phyloP scores from a whole-genome alignment of 2,888 invertebrate species.

The Limnephilus rhombicus region DNA sequence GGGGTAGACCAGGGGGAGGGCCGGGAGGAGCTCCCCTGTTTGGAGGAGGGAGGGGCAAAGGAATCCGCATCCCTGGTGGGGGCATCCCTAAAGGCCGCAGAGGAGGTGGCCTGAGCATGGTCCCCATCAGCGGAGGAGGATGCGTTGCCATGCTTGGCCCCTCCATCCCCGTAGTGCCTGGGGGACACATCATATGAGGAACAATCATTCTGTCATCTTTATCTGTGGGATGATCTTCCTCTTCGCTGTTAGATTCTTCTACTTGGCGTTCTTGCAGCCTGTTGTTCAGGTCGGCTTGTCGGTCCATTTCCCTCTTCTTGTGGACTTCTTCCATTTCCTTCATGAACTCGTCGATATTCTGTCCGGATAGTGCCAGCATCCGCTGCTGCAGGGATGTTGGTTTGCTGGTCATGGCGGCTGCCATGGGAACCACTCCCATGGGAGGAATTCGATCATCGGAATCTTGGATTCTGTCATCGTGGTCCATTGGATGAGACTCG shows the following conservation, averaged over 20 bases:
- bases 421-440: slow-evolving; percentile 54
- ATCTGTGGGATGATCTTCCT: slow-evolving; percentile 57
- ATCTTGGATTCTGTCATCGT: slow-evolving; percentile 67
- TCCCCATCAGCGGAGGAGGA: slow-evolving; percentile 74
- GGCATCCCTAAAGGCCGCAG: slow-evolving; percentile 75
- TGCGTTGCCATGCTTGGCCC: slow-evolving; percentile 75
- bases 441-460: slow-evolving; percentile 68
- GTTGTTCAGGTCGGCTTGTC: slow-evolving; percentile 80
- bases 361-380: slow-evolving; percentile 93
- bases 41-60: slow-evolving; percentile 78
- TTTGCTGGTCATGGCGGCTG: slow-evolving; percentile 71
- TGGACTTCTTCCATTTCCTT: slow-evolving; percentile 94
- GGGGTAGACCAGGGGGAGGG: slow-evolving; percentile 77
- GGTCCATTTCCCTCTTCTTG: slow-evolving; percentile 84
- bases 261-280: slow-evolving; percentile 72
- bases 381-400: slow-evolving; percentile 90
- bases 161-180: slow-evolving; percentile 69
- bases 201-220: slow-evolving; percentile 60
- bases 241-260: slow-evolving; percentile 64
- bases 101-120: slow-evolving; percentile 79
- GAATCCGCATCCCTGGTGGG: slow-evolving; percentile 75
- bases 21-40: slow-evolving; percentile 80
- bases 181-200: slow-evolving; percentile 60
- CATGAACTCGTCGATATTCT: slow-evolving; percentile 95
- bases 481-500: slow-evolving; percentile 55